Evolutionary conservation across 2,113 vertebrate genomes (phyloP).

Genomic region (Saguinus imperator): DNA sequence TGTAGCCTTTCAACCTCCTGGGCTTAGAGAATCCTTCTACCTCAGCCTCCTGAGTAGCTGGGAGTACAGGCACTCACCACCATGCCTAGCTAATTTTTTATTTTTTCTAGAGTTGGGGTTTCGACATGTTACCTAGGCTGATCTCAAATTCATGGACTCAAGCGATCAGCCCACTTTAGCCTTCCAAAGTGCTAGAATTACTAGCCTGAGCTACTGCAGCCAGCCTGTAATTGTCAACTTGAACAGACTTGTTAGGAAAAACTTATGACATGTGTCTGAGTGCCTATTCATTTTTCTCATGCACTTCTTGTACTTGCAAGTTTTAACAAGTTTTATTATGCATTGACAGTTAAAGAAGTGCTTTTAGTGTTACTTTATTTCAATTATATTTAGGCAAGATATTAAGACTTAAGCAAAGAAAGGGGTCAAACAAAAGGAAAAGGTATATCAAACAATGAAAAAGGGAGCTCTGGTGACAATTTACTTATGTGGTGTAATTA

Average conservation of each 20-base stretch:
- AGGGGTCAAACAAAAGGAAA: not conserved
- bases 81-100: too few relatives aligned
- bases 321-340: constrained; percentile 33
- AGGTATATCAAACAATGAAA: constrained; percentile 9
- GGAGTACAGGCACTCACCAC: too few relatives aligned
- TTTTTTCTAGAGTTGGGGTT: too few relatives aligned
- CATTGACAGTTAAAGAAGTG: not conserved
- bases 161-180: too few relatives aligned
- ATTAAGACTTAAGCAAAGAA: not conserved
- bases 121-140: too few relatives aligned
- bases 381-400: constrained; percentile 29
- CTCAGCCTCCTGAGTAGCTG: too few relatives aligned
- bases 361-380: constrained; percentile 40
- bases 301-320: constrained; percentile 30
- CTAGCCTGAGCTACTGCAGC: too few relatives aligned
- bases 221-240: not conserved
- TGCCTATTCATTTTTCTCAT: constrained; percentile 1
- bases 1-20: too few relatives aligned
- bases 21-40: too few relatives aligned
- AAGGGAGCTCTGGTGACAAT: constrained; percentile 29
- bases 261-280: not conserved
- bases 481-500: constrained; percentile 3
- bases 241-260: constrained; percentile 25
- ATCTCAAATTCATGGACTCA: too few relatives aligned
- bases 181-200: too few relatives aligned